Evolutionary conservation across 2,888 invertebrate genomes (phyloP), one percentile per base, ranked within the genome.

Genomic region (Ophioninae sp.): DNA sequence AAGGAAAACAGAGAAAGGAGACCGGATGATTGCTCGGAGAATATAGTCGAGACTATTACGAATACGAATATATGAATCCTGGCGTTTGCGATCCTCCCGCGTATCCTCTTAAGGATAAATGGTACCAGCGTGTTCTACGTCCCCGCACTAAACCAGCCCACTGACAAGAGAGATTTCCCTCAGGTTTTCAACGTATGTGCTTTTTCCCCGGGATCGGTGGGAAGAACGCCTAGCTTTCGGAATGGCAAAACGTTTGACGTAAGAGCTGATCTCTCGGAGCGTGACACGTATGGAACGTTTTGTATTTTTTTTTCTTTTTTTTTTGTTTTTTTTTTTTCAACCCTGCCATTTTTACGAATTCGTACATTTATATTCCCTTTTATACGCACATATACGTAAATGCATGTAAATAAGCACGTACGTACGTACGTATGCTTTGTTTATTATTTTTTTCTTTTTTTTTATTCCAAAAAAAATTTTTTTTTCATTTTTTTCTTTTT

Each of bases 91-190:
- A 56, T 69, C n/a, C 65, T 79, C 63, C 22, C 74, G 77, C 76
- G 78, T 78, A 17, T 83, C 77, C 84, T 85, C 83, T 86, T 83
- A 77, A 90, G 90, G 88, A 92, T 92, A 92, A 91, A 92, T 92
- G 90, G 89, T 86, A 89, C 89, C 89, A 87, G 77, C 87, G 89
- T 87, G 90, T 88, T 89, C 88, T 87, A 86, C 86, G 88, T 58
- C 41, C 68, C 68, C 30, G 39, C 58, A 41, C 63, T 13, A 41
- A 39, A 17, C 13, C 65, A 6, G 58, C 86, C 85, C 44, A 76
- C 76, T 64, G 87, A 87, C 73, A 51, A 81, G 82, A 79, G 90
- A 92, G 92, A 92, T 92, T 92, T 92, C 92, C 92, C 91, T 77
- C 87, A 92, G 92, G 92, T 92, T 91, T 92, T 91, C 81, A 87